These are phyloP conservation scores for Sinocyclocheilus rhinocerous DNA, from an alignment of 2,113 vertebrate species.

Conservation along the genomic window DNA sequence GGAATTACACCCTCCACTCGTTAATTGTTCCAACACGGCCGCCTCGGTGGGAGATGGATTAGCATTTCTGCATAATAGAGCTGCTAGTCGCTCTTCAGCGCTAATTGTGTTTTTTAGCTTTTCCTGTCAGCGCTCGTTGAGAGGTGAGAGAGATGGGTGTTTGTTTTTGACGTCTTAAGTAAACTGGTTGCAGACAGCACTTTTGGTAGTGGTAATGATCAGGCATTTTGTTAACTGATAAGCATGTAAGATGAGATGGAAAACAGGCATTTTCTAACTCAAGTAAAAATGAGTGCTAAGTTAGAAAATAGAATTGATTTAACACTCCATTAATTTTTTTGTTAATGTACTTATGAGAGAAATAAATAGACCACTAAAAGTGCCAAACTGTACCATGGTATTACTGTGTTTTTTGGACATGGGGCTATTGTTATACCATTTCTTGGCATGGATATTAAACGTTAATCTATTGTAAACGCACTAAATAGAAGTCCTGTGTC, in stretches of 20 bases:
- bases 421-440: not conserved
- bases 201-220: conserved; percentile 16
- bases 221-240: not conserved
- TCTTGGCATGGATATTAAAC: not conserved
- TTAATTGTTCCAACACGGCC: conserved; percentile 52
- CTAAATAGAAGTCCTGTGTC: not conserved
- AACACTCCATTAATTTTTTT: not conserved
- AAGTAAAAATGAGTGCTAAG: not conserved
- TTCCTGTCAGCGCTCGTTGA: conserved; percentile 14
- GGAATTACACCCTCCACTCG: conserved; percentile 39
- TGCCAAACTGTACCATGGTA: not conserved
- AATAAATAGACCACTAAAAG: not conserved
- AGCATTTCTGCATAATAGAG: conserved; percentile 52
- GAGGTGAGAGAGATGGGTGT: conserved; percentile 29
- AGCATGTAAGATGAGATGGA: not conserved
- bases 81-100: conserved; percentile 29
- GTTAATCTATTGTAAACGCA: not conserved
- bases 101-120: conserved; percentile 52
- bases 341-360: not conserved
- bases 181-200: conserved; percentile 16
- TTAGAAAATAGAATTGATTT: not conserved
- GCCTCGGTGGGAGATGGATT: conserved; percentile 48
- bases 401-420: not conserved
- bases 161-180: conserved; percentile 39
- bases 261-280: not conserved